Conservation (phyloP, 2,888 invertebrate genomes). For the Drosophila subsilvestris region DNA sequence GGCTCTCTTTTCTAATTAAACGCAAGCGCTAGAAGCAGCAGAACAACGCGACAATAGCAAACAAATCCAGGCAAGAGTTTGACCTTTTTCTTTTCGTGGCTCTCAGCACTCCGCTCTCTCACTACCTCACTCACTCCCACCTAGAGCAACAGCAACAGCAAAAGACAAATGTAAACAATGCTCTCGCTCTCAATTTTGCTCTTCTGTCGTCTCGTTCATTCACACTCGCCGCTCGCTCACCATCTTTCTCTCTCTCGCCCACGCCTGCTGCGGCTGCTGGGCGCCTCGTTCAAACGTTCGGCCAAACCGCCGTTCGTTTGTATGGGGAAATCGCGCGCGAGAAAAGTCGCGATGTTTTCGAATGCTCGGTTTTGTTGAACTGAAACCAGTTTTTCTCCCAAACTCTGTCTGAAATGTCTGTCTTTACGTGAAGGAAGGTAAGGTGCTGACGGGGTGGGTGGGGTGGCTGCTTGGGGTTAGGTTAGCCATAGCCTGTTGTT, state of each 20-base stretch:
- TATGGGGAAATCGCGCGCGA: conserved; percentile 68
- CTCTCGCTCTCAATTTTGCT: conserved; percentile 41
- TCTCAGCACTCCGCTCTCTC: conserved; percentile 3
- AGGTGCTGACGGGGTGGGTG: conserved; percentile 6
- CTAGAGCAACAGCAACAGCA: conserved; percentile 30
- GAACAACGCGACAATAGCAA: conserved; percentile 49
- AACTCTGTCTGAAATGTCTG: neutral
- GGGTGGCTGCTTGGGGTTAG: conserved; percentile 20
- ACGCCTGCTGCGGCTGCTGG: conserved; percentile 44
- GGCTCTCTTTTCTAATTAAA: conserved; percentile 71
- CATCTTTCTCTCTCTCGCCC: conserved; percentile 31
- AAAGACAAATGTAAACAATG: conserved; percentile 67
- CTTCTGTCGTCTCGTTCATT: conserved; percentile 36
- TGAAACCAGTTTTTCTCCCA: neutral
- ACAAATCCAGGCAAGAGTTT: conserved; percentile 69
- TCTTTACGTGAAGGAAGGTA: neutral
- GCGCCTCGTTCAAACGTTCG: conserved; percentile 73
- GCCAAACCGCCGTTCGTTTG: conserved; percentile 80
- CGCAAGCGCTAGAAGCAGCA: conserved; percentile 14
- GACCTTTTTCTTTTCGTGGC: conserved; percentile 67
- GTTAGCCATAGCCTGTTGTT: conserved; percentile 60
- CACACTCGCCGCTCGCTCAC: conserved; percentile 42
- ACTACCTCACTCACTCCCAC: conserved; percentile 15
- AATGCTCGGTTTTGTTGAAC: conserved; percentile 28
- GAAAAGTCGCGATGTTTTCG: conserved; percentile 48